Conservation (phyloP, 2,113 vertebrate genomes). For the Mesoclemmys tuberculata region DNA sequence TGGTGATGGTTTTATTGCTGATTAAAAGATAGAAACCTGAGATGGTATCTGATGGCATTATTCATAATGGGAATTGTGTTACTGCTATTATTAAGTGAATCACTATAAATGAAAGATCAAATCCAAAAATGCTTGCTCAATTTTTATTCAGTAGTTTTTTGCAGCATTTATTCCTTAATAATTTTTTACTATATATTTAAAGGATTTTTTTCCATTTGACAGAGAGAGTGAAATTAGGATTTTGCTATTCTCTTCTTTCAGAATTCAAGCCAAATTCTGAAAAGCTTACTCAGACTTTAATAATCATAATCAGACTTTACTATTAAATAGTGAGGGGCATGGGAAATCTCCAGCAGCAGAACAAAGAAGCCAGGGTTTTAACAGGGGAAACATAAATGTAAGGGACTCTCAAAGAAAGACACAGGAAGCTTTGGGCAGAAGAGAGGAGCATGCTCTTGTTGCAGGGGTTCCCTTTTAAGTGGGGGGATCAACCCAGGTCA, state of each 20-base stretch:
- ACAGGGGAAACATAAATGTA: neutral
- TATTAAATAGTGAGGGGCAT: neutral
- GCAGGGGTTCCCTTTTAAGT: neutral
- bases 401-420: no score
- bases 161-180: neutral
- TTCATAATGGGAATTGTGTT: neutral
- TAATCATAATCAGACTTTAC: neutral
- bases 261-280: neutral
- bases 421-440: neutral
- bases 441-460: neutral
- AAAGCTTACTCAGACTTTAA: neutral
- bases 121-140: neutral
- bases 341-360: neutral
- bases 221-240: neutral
- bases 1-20: neutral
- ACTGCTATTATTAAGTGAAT: neutral
- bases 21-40: neutral
- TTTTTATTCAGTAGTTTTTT: neutral
- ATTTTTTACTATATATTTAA: neutral
- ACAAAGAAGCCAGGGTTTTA: neutral
- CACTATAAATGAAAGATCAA: neutral
- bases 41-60: neutral
- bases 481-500: neutral
- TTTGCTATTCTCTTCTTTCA: neutral
- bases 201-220: neutral